These are phyloP conservation scores for Drosophila sp. DNA, from an alignment of 1,140 invertebrate species.

Conservation along the genomic window DNA sequence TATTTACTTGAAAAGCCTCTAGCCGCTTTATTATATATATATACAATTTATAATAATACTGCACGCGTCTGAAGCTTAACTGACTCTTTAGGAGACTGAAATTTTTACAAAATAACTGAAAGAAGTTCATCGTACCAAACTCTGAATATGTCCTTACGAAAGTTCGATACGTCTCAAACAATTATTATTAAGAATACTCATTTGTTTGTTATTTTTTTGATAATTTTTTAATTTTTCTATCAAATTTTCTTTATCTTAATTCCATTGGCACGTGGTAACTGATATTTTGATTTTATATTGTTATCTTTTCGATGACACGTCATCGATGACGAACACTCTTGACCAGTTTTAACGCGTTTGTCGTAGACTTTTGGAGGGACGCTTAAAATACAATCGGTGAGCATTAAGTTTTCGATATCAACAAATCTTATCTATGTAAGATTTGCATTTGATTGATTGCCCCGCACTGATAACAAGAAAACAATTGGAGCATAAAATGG, in stretches of 20 bases:
- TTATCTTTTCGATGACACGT: background rate
- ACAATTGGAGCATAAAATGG: constrained; percentile 15
- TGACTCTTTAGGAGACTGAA: too few species aligned
- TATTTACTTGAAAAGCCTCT: too few species aligned
- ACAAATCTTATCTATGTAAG: constrained; percentile 43
- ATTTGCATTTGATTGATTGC: constrained; percentile 38
- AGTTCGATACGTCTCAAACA: too few species aligned
- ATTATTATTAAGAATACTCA: too few species aligned
- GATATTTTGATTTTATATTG: background rate
- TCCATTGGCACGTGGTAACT: background rate
- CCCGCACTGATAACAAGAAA: constrained; percentile 9
- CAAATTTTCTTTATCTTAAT: background rate
- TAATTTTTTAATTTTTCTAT: background rate
- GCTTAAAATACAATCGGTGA: constrained; percentile 38
- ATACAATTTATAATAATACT: too few species aligned
- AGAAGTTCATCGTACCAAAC: too few species aligned
- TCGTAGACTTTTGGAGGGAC: background rate
- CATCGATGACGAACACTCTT: constrained; percentile 20
- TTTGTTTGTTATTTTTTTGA: too few species aligned
- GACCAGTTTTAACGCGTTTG: background rate
- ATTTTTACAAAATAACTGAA: too few species aligned
- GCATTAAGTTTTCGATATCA: constrained; percentile 7
- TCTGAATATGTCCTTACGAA: too few species aligned
- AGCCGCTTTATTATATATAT: too few species aligned
- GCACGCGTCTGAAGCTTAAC: too few species aligned